A percentile compares a stretch with the other conserved stretches of the same genome.
Conservation (phyloP, 2,113 vertebrate species). For the Physeter macrocephalus region DNA sequence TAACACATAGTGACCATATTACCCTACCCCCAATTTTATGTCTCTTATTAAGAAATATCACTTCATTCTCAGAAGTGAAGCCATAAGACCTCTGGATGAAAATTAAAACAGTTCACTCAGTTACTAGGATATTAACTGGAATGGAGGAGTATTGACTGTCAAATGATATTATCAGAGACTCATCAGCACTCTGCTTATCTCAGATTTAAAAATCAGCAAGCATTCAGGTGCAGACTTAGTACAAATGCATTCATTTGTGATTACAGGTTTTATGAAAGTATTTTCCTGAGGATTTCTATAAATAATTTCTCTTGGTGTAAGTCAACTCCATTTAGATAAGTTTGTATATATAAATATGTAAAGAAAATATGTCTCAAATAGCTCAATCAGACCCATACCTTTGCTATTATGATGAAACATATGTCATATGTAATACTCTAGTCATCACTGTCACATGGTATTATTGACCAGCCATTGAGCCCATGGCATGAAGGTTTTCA, state of each 20-base stretch:
- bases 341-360: background rate
- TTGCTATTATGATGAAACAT: background rate
- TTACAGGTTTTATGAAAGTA: background rate
- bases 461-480: background rate
- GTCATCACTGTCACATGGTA: background rate
- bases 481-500: background rate
- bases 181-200: background rate
- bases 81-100: background rate
- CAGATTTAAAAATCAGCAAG: background rate
- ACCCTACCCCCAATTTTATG: background rate
- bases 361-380: background rate
- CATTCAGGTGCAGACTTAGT: background rate
- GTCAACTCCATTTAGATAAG: background rate
- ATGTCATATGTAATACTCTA: background rate
- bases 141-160: background rate
- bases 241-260: background rate
- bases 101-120: background rate
- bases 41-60: background rate
- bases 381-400: background rate
- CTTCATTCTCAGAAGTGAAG: background rate
- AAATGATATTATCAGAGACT: background rate
- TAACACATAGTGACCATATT: background rate
- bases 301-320: background rate
- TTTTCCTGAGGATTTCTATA: background rate
- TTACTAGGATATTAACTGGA: background rate